phyloP scores from a whole-genome alignment of 1,140 invertebrate species.

The Octopus bimaculoides region DNA sequence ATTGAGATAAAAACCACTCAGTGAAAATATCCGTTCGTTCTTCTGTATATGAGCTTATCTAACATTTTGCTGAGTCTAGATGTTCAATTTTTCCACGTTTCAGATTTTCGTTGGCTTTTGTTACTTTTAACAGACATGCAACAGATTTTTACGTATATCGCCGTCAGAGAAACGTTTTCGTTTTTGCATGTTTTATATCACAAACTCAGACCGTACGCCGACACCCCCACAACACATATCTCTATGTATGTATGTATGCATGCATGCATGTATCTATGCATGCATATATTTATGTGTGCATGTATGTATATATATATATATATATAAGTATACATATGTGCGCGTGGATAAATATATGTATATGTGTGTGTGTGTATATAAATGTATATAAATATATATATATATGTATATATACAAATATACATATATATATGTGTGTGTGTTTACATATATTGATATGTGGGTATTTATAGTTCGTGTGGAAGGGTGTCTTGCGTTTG shows the following conservation, averaged over 20 bases:
- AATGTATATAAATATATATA: not conserved
- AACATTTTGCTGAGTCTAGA: too few relatives aligned
- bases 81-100: too few relatives aligned
- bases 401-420: not conserved
- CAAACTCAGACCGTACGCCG: too few relatives aligned
- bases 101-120: too few relatives aligned
- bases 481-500: not conserved
- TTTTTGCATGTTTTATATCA: too few relatives aligned
- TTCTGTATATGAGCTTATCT: too few relatives aligned
- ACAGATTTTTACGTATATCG: too few relatives aligned
- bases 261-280: not conserved
- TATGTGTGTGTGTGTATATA: not conserved
- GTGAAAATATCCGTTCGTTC: too few relatives aligned
- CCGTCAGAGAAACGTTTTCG: too few relatives aligned
- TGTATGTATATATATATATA: not conserved
- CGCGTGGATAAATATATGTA: not conserved
- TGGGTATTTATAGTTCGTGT: not conserved
- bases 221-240: not conserved
- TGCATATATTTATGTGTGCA: not conserved
- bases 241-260: not conserved
- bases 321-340: not conserved
- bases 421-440: not conserved
- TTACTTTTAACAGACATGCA: too few relatives aligned
- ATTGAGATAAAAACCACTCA: too few relatives aligned
- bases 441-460: not conserved